phyloP scores from a whole-genome alignment of 2,797 vertebrate species.

The Spizella passerina region DNA sequence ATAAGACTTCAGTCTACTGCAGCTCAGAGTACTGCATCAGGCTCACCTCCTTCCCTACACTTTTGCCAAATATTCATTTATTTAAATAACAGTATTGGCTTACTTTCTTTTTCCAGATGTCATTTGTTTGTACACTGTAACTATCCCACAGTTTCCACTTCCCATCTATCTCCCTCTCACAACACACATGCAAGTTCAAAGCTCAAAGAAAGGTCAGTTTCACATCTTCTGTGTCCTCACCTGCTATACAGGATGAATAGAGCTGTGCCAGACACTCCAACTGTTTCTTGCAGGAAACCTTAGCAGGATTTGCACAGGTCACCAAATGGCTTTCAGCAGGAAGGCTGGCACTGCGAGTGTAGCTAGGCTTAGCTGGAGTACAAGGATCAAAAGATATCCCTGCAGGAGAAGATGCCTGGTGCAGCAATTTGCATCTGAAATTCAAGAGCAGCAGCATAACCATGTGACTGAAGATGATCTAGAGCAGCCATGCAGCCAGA shows the following conservation, averaged over 20 bases:
- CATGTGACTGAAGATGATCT: background rate
- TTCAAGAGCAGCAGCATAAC: slow-evolving; percentile 8
- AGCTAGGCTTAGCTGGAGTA: slow-evolving; percentile 80
- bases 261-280: slow-evolving; percentile 87
- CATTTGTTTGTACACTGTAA: background rate
- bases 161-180: too few species aligned
- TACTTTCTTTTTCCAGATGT: background rate
- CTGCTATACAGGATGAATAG: slow-evolving; percentile 92
- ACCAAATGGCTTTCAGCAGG: slow-evolving; percentile 78
- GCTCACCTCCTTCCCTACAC: background rate
- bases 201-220: background rate
- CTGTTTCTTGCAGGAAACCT: slow-evolving; percentile 85
- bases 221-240: slow-evolving; percentile 64
- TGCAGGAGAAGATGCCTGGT: slow-evolving; percentile 78
- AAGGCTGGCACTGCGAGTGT: slow-evolving; percentile 73
- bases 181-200: background rate
- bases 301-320: slow-evolving; percentile 80
- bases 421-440: slow-evolving; percentile 88
- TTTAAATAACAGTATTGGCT: background rate
- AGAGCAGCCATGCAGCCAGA: background rate
- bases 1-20: background rate
- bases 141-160: background rate
- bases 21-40: background rate
- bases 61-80: background rate
- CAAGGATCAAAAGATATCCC: slow-evolving; percentile 71